These are phyloP conservation scores for Brachyhypopomus gauderio DNA, from an alignment of 2,113 vertebrate species.

Conservation along the genomic window DNA sequence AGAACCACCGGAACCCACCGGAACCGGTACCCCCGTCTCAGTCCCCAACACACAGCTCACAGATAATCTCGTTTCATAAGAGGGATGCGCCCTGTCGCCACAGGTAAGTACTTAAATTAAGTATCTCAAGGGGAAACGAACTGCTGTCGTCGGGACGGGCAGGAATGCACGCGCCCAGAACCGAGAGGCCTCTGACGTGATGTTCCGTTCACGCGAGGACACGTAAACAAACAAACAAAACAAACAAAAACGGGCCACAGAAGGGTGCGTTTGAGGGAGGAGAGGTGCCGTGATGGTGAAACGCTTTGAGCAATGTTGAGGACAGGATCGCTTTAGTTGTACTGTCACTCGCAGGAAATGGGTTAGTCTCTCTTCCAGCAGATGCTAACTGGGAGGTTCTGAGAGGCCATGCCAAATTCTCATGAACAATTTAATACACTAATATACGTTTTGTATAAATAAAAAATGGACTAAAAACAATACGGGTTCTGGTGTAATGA, in stretches of 20 bases:
- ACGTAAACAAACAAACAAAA: slow-evolving; percentile 6
- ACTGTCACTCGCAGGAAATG: background rate
- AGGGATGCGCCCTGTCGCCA: slow-evolving; percentile 7
- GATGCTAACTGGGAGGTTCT: background rate
- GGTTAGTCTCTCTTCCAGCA: background rate
- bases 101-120: slow-evolving; percentile 15
- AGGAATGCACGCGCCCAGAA: background rate
- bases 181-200: background rate
- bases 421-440: slow-evolving; percentile 15
- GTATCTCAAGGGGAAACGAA: background rate
- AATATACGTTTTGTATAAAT: background rate
- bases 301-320: slow-evolving; percentile 39
- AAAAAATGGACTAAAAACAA: background rate
- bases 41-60: slow-evolving; percentile 40
- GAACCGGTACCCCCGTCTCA: slow-evolving; percentile 37
- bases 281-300: slow-evolving; percentile 50
- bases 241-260: background rate
- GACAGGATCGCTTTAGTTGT: slow-evolving; percentile 34
- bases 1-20: background rate
- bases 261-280: slow-evolving; percentile 29
- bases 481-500: background rate
- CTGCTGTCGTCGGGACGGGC: background rate
- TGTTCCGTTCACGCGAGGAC: too few relatives aligned
- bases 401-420: background rate
- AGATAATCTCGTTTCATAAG: slow-evolving; percentile 37